Conservation (phyloP, 2,113 vertebrate genomes). For the Ammospiza nelsoni region DNA sequence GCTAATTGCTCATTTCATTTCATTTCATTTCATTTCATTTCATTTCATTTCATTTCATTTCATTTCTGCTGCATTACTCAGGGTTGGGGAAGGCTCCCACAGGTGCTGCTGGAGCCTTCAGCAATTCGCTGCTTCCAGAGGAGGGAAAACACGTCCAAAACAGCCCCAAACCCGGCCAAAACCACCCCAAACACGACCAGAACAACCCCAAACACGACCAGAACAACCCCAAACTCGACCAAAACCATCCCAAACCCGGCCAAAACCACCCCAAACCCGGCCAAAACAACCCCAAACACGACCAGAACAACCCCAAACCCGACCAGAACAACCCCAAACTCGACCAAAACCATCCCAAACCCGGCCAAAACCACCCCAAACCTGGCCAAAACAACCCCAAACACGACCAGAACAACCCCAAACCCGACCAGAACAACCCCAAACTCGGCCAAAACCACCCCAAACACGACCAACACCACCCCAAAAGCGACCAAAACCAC, state of each 20-base stretch:
- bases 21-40: too few species aligned
- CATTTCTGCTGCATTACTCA: too few species aligned
- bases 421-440: not conserved
- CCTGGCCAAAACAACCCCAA: not conserved
- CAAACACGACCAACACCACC: too few species aligned
- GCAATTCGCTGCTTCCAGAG: not conserved
- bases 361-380: not conserved
- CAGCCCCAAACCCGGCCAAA: not conserved
- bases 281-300: too few species aligned
- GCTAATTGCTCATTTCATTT: not conserved
- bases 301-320: too few species aligned
- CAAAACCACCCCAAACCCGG: too few species aligned
- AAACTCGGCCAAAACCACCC: not conserved
- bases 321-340: not conserved
- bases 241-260: not conserved
- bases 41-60: too few species aligned
- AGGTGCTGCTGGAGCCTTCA: not conserved
- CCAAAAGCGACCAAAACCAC: not conserved
- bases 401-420: not conserved
- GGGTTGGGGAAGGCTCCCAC: rapidly evolving
- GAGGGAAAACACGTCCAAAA: not conserved
- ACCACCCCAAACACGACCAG: too few species aligned
- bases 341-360: too few species aligned
- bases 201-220: too few species aligned
- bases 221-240: too few species aligned